Evolutionary conservation across 2,797 vertebrate genomes (phyloP), one percentile per base, ranked within the genome.

Genomic region (Karalla daura): DNA sequence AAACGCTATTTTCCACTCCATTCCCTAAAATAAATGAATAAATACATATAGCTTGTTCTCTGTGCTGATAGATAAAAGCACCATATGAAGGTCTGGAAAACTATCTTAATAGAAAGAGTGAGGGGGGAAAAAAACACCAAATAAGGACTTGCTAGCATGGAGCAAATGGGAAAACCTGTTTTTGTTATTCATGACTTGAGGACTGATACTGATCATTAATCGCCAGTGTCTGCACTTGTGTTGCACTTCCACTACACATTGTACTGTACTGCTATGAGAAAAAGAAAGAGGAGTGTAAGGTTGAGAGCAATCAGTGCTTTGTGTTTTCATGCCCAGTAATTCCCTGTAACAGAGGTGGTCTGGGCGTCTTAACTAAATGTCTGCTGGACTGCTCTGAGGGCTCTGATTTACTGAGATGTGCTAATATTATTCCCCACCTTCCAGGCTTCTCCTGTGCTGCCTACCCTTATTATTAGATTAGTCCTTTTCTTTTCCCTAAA

Each of bases 401-500:
- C 59, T 74, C 66, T 59, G 80, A 89, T 75, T 86, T 84, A 80
- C 30, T 25, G 66, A 86, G 77, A 89, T 84, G 80, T 88, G 77
- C 58, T 86, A 77, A 87, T 88, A 74, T 84, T 81, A 83, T 87
- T 86, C 80, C 44, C 72, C 71, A 84, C 86, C 79, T 89, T 86
- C 76, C 62, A 83, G 76, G 72, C 76, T 71, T 83, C 76, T 74
- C 45, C 56, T 53, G 21, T 24, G 51, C 75, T 63, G 80, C 76
- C 77, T 61, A 77, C 55, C 73, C 63, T 83, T 84, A 86, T 86
- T 89, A 91, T 89, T 90, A 84, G 82, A 88, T 86, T 78, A 76
- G 76, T 80, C 60, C 20, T 45, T 72, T 78, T 65, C 74, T 77
- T 74, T 66, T 64, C 74, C 67, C 51, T 43, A 20, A 86, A 84